Conservation (phyloP, 30 jellyfish, hydroid and myxozoan species). For the Rhopilema esculentum region DNA sequence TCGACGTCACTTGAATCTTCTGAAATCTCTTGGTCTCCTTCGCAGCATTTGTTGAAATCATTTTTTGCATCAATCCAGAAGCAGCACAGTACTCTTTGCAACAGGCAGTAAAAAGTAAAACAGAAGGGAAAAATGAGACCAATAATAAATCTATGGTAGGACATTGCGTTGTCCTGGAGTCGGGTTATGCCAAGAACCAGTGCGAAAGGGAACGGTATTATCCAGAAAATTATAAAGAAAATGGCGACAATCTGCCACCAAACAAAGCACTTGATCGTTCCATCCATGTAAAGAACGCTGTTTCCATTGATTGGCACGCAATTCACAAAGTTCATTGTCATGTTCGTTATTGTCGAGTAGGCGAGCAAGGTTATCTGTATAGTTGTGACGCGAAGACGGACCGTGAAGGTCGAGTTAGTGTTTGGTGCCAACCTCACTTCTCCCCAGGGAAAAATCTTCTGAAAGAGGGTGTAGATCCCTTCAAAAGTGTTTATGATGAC, state of each 20-base stretch:
- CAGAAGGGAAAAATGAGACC: conserved; percentile 80
- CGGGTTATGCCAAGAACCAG: conserved; percentile 57
- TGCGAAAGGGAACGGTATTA: conserved; percentile 91
- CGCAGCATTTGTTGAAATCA: too few species aligned
- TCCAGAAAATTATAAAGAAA: conserved; percentile 70
- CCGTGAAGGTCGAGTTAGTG: conserved; percentile 31
- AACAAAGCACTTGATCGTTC: conserved; percentile 74
- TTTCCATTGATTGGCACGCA: conserved; percentile 83
- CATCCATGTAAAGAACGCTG: conserved; percentile 88
- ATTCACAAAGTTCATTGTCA: conserved; percentile 72
- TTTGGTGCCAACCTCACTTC: neutral
- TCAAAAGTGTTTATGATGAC: conserved; percentile 43
- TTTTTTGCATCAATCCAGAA: neutral
- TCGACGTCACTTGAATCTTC: neutral
- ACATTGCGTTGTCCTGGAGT: conserved; percentile 30
- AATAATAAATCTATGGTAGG: conserved; percentile 66
- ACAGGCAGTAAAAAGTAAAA: conserved; percentile 20
- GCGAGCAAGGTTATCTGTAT: conserved; percentile 80
- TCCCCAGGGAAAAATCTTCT: too few species aligned
- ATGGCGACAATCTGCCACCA: conserved; percentile 89
- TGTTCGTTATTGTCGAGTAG: conserved; percentile 88
- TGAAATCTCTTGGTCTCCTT: neutral
- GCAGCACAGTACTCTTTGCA: neutral
- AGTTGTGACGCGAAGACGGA: conserved; percentile 92
- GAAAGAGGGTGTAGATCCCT: neutral